phyloP scores from a whole-genome alignment of 2,888 invertebrate species.

The Trachelus troglodyta region DNA sequence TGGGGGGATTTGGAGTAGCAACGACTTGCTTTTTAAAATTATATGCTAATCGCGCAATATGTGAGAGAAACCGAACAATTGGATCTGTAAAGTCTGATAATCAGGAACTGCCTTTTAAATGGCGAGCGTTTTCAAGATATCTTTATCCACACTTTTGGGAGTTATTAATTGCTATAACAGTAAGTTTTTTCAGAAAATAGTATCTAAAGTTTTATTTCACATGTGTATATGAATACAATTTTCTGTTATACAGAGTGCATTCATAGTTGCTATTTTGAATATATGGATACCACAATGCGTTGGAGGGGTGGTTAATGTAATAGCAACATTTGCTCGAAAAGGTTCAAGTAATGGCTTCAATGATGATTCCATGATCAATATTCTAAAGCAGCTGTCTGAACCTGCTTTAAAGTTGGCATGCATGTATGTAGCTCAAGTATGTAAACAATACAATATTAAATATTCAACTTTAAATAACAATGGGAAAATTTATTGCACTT shows the following conservation, averaged over 20 bases:
- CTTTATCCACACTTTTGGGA: slow-evolving; percentile 82
- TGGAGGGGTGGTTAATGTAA: slow-evolving; percentile 84
- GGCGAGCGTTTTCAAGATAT: slow-evolving; percentile 79
- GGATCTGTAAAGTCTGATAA: slow-evolving; percentile 17
- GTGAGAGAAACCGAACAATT: slow-evolving; percentile 24
- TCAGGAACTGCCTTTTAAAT: slow-evolving; percentile 73
- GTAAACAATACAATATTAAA: slow-evolving; percentile 25
- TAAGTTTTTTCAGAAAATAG: slow-evolving; percentile 67
- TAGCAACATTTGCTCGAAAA: slow-evolving; percentile 71
- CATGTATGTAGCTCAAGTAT: slow-evolving; percentile 81
- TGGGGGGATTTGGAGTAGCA: slow-evolving; percentile 35
- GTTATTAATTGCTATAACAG: slow-evolving; percentile 81
- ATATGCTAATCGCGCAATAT: slow-evolving; percentile 17
- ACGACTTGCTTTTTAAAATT: slow-evolving; percentile 32
- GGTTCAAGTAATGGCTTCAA: slow-evolving; percentile 59
- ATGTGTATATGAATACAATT: slow-evolving; percentile 11
- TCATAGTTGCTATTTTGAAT: slow-evolving; percentile 88
- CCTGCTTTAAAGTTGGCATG: slow-evolving; percentile 77
- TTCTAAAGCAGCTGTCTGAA: slow-evolving; percentile 72
- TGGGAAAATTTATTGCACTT: too few relatives aligned
- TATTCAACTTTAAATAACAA: too few relatives aligned
- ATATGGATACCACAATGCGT: slow-evolving; percentile 89
- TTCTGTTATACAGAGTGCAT: slow-evolving; percentile 78
- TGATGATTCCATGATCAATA: slow-evolving; percentile 64
- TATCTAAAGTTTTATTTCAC: neutral